Conservation (phyloP, 2,797 vertebrate genomes). For the Petrocephalus schoutedeni region DNA sequence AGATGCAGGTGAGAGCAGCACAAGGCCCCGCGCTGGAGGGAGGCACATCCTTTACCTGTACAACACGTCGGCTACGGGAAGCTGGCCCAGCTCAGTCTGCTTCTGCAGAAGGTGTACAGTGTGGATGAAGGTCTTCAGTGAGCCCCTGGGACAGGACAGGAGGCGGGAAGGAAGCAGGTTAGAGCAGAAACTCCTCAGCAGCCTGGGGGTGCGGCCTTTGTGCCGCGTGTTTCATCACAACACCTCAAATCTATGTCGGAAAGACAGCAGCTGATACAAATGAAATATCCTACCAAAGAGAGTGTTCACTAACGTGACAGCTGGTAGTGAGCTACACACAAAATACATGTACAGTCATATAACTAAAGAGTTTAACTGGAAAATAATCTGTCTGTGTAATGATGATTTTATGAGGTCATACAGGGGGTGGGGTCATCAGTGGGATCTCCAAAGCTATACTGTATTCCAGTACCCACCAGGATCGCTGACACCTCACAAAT, state of each 20-base stretch:
- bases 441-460: not conserved
- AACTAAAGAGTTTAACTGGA: not conserved
- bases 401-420: not conserved
- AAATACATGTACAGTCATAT: not conserved
- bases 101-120: conserved; percentile 97
- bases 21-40: too few species aligned
- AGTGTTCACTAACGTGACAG: not conserved
- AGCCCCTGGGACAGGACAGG: conserved; percentile 69
- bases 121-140: conserved; percentile 97
- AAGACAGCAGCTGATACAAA: not conserved
- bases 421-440: not conserved
- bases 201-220: not conserved
- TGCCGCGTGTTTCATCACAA: not conserved
- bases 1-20: not conserved
- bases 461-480: not conserved
- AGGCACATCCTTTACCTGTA: conserved; percentile 70
- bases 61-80: conserved; percentile 93
- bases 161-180: not conserved
- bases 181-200: not conserved
- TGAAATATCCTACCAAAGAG: not conserved
- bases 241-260: not conserved
- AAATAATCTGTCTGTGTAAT: not conserved
- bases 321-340: not conserved
- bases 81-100: conserved; percentile 86
- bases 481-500: not conserved